Percentiles rank a stretch among this genome's conserved stretches.
These are phyloP conservation scores for Epinephelus awoara DNA, from an alignment of 2,797 vertebrate species.

Conservation along the genomic window DNA sequence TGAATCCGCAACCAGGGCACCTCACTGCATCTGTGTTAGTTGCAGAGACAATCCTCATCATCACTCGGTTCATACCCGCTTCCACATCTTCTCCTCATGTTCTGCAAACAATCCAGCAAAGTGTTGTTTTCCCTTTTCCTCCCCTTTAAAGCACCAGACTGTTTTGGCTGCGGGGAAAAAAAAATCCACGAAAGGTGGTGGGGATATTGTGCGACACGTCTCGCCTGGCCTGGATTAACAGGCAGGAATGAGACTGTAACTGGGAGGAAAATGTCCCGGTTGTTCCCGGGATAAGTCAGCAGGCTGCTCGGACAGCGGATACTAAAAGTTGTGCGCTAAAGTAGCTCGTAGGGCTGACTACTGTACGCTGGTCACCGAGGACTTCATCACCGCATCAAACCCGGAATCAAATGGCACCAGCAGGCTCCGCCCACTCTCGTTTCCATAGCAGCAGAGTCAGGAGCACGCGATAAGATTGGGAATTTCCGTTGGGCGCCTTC, in stretches of 20 bases:
- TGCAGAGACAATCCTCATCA: constrained; percentile 32
- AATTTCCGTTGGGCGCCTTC: constrained; percentile 39
- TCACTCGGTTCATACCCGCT: constrained; percentile 24
- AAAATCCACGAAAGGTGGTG: constrained; percentile 47
- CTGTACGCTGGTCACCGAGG: constrained; percentile 51
- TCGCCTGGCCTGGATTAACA: constrained; percentile 52
- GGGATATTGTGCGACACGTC: constrained; percentile 64
- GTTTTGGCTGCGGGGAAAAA: constrained; percentile 35
- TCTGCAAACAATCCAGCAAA: constrained; percentile 20
- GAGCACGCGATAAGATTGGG: accelerated
- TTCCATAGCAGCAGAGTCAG: constrained; percentile 59
- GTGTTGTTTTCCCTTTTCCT: neutral
- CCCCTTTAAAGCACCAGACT: constrained; percentile 33
- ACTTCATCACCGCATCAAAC: constrained; percentile 62
- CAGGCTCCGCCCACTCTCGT: constrained; percentile 72
- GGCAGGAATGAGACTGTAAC: constrained; percentile 4
- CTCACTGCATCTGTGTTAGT: constrained; percentile 45
- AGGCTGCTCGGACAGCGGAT: neutral
- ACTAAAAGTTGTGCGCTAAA: constrained; percentile 60
- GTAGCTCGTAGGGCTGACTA: constrained; percentile 30
- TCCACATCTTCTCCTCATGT: constrained; percentile 41
- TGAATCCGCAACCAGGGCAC: constrained; percentile 56
- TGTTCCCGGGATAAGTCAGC: neutral
- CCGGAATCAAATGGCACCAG: constrained; percentile 60
- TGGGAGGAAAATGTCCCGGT: neutral